phyloP scores from a whole-genome alignment of 2,888 invertebrate species.

The Leptothorax acervorum region DNA sequence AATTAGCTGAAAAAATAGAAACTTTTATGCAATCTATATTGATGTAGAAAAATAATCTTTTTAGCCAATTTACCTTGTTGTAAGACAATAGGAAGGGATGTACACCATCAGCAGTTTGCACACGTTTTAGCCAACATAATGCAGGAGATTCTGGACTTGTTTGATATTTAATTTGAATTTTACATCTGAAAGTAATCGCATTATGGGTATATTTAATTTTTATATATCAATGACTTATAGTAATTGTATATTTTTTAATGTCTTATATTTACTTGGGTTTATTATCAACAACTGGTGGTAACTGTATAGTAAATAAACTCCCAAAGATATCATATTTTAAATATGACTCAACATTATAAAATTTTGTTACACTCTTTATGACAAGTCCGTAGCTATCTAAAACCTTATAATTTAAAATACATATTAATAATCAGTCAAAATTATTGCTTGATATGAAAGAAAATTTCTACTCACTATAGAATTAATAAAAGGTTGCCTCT shows the following conservation, averaged over 20 bases:
- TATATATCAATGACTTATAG: too few species aligned
- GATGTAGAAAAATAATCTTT: background rate
- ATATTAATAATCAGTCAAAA: background rate
- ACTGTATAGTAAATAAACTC: too few species aligned
- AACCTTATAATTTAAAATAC: background rate
- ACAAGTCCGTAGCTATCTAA: too few species aligned
- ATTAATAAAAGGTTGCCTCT: too few species aligned
- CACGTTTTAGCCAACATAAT: constrained; percentile 93
- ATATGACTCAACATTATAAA: too few species aligned
- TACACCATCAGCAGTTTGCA: constrained; percentile 93
- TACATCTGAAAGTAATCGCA: constrained; percentile 84
- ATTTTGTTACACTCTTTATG: too few species aligned
- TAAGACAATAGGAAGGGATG: constrained; percentile 94
- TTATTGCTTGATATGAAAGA: background rate
- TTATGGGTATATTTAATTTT: too few species aligned
- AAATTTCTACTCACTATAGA: background rate
- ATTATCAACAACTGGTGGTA: too few species aligned
- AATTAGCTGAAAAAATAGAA: constrained; percentile 86
- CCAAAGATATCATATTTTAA: too few species aligned
- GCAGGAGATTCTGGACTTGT: constrained; percentile 94
- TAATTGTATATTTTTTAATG: too few species aligned
- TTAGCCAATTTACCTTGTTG: constrained; percentile 88
- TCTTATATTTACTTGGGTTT: too few species aligned
- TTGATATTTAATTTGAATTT: constrained; percentile 90
- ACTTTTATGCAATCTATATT: background rate